Percentiles rank a stretch among this genome's conserved stretches.
Conservation (phyloP, 1,140 invertebrate genomes). For the Daktulosphaira vitifoliae region DNA sequence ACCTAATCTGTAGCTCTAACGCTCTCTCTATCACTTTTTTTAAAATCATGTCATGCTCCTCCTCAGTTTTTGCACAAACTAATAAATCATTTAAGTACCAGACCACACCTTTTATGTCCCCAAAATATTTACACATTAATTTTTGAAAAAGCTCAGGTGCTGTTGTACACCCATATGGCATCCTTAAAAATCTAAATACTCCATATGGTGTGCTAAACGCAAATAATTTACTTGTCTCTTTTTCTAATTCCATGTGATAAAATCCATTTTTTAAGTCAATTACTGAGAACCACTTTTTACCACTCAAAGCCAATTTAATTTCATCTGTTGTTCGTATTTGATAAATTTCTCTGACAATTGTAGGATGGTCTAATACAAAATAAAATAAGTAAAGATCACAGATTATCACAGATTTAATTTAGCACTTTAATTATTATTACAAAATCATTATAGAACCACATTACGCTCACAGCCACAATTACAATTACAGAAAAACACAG, state of each 20-base stretch:
- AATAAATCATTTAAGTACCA: constrained; percentile 43
- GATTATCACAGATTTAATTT: too few species aligned
- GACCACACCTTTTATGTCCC: constrained; percentile 40
- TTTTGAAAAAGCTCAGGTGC: constrained; percentile 35
- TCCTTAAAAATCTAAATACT: neutral
- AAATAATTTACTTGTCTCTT: neutral
- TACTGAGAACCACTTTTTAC: neutral
- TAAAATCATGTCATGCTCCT: constrained; percentile 40
- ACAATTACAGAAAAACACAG: too few species aligned
- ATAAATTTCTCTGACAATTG: neutral
- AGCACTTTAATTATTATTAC: too few species aligned
- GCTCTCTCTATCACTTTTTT: constrained; percentile 41
- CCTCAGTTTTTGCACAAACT: constrained; percentile 38
- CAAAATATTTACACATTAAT: constrained; percentile 36
- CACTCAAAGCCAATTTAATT: neutral
- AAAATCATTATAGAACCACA: too few species aligned
- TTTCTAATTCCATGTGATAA: neutral
- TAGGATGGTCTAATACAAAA: too few species aligned
- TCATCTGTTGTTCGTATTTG: neutral
- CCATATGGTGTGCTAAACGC: neutral
- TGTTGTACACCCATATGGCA: neutral
- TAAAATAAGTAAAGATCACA: too few species aligned
- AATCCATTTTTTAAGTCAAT: neutral
- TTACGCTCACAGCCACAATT: too few species aligned
- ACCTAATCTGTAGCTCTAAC: constrained; percentile 37